A percentile compares a stretch with the other conserved stretches of the same genome.
Evolutionary conservation across 2,888 invertebrate genomes (phyloP).

Genomic region (Lasioglossum malachurum): DNA sequence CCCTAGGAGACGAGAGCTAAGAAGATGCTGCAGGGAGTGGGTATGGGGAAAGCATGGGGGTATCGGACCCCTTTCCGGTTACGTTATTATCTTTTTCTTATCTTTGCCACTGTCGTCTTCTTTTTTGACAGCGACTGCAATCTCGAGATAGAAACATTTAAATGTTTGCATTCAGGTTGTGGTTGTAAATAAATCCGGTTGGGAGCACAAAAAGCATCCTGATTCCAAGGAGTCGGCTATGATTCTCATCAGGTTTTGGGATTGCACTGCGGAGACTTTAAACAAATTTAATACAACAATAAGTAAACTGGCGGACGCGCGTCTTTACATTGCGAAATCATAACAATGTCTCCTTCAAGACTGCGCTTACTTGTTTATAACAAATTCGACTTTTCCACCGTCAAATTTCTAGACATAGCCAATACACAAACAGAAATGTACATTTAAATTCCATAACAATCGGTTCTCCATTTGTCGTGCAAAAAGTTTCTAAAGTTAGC

Average conservation of each 20-base stretch:
- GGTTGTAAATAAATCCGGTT: not conserved
- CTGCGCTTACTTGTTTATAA: too few relatives aligned
- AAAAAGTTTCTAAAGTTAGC: not conserved
- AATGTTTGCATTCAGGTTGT: not conserved
- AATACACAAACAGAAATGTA: too few relatives aligned
- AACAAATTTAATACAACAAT: too few relatives aligned
- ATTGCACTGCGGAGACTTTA: too few relatives aligned
- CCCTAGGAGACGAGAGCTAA: slow-evolving; percentile 57
- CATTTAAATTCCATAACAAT: not conserved
- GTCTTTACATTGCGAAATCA: too few relatives aligned
- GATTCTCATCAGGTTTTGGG: too few relatives aligned
- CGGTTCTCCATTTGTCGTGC: too few relatives aligned
- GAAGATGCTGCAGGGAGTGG: slow-evolving; percentile 23
- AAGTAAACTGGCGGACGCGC: too few relatives aligned
- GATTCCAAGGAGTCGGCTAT: too few relatives aligned
- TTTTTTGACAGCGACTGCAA: not conserved
- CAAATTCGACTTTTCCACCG: too few relatives aligned
- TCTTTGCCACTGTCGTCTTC: slow-evolving; percentile 60
- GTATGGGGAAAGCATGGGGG: slow-evolving; percentile 41
- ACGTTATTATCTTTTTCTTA: slow-evolving; percentile 59
- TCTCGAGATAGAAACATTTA: not conserved
- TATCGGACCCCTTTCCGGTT: slow-evolving; percentile 37
- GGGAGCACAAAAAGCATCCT: too few relatives aligned
- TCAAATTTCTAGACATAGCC: too few relatives aligned
- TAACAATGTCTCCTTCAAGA: not conserved